Conservation (phyloP, 2,888 invertebrate genomes). For the Rotaria socialis region DNA sequence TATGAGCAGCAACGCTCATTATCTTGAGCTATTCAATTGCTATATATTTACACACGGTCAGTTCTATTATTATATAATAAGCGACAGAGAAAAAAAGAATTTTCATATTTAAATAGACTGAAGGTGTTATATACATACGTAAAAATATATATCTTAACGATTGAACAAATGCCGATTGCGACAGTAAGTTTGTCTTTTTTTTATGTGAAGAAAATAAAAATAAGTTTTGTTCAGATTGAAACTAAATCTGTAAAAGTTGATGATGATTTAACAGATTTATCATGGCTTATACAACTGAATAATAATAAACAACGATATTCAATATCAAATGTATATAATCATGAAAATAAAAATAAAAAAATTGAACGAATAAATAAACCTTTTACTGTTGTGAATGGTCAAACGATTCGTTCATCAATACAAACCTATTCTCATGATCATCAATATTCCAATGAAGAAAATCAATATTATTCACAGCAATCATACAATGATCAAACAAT, state of each 20-base stretch:
- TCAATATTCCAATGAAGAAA: slow-evolving; percentile 18
- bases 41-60: not conserved
- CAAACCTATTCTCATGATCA: not conserved
- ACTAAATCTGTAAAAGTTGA: not conserved
- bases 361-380: not conserved
- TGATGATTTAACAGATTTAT: slow-evolving; percentile 20
- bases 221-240: not conserved
- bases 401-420: slow-evolving; percentile 2
- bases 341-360: not conserved
- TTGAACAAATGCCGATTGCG: slow-evolving; percentile 6
- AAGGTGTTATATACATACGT: slow-evolving; percentile 16
- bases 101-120: slow-evolving; percentile 8
- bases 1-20: not conserved
- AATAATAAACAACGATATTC: not conserved
- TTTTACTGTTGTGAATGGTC: not conserved
- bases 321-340: not conserved
- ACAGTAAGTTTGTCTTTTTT: not conserved
- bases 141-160: not conserved
- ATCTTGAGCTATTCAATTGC: slow-evolving; percentile 6
- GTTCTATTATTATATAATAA: not conserved
- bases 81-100: slow-evolving; percentile 4
- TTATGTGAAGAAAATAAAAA: no score
- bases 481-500: not conserved
- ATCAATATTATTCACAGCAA: not conserved
- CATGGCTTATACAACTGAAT: slow-evolving; percentile 14